phyloP scores from a whole-genome alignment of 2,797 vertebrate genomes.

The Xenopus petersii region DNA sequence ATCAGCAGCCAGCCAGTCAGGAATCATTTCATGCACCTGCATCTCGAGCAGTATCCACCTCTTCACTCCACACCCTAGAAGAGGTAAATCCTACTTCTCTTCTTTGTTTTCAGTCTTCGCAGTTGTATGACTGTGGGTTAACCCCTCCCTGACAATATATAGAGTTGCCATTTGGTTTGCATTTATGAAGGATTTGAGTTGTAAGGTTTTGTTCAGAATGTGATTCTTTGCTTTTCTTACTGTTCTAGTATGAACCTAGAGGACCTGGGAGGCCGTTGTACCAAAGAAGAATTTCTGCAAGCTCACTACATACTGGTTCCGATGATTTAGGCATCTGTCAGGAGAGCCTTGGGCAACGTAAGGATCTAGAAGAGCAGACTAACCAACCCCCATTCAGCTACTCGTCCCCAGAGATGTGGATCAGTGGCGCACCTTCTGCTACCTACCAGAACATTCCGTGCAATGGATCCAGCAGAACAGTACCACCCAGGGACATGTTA shows the following conservation, averaged over 20 bases:
- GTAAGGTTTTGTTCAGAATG: too few species aligned
- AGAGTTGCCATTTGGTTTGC: too few species aligned
- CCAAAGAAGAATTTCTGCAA: constrained; percentile 96
- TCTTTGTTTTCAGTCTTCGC: too few species aligned
- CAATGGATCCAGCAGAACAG: constrained; percentile 85
- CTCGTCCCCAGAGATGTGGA: constrained; percentile 87
- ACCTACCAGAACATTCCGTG: constrained; percentile 97
- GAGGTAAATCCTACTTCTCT: constrained; percentile 71
- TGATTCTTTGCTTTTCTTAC: constrained; percentile 9
- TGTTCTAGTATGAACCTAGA: constrained; percentile 90
- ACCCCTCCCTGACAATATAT: too few species aligned
- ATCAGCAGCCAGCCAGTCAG: constrained; percentile 76
- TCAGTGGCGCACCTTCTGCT: constrained; percentile 77
- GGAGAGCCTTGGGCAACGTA: constrained; percentile 79
- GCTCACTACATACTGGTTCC: constrained; percentile 85
- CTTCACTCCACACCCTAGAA: constrained; percentile 93
- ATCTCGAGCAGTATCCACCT: constrained; percentile 83
- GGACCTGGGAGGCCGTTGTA: constrained; percentile 97
- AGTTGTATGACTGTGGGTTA: too few species aligned
- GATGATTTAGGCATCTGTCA: constrained; percentile 77
- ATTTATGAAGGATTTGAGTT: too few species aligned
- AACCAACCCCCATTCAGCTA: constrained; percentile 79
- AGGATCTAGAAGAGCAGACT: constrained; percentile 81
- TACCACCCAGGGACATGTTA: constrained; percentile 83
- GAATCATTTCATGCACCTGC: constrained; percentile 87